A percentile compares a stretch with the other conserved stretches of the same genome.
phyloP scores from a whole-genome alignment of 2,888 invertebrate genomes.

The Strigamia transsilvanica region DNA sequence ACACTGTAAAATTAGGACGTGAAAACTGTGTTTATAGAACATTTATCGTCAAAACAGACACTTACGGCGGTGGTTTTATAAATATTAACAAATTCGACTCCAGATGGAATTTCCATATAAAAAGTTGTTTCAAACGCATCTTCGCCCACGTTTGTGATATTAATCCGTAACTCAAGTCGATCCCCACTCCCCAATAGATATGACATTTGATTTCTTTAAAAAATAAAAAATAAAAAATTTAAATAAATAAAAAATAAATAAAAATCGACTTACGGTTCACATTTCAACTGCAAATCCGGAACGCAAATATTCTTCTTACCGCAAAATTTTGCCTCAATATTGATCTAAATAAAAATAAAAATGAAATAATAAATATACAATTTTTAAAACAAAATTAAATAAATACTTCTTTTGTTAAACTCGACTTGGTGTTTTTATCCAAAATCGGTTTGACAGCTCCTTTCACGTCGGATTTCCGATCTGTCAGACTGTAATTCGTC shows the following conservation, averaged over 20 bases:
- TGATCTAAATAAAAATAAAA: slow-evolving; percentile 59
- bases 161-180: slow-evolving; percentile 80
- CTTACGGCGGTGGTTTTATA: slow-evolving; percentile 65
- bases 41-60: too few species aligned
- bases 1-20: slow-evolving; percentile 62
- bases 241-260: neutral
- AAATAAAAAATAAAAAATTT: neutral
- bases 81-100: slow-evolving; percentile 74
- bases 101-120: slow-evolving; percentile 80
- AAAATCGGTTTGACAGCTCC: slow-evolving; percentile 65
- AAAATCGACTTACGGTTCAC: slow-evolving; percentile 69
- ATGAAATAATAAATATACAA: neutral
- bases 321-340: slow-evolving; percentile 87
- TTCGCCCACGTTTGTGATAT: slow-evolving; percentile 85
- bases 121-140: slow-evolving; percentile 92
- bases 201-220: slow-evolving; percentile 76
- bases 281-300: slow-evolving; percentile 82
- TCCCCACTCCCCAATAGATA: slow-evolving; percentile 85
- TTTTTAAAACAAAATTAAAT: neutral
- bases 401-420: slow-evolving; percentile 63
- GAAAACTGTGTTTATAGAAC: neutral
- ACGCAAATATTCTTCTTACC: slow-evolving; percentile 91
- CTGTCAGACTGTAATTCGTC: slow-evolving; percentile 74
- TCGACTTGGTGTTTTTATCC: slow-evolving; percentile 64
- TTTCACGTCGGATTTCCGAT: slow-evolving; percentile 58